A percentile compares a stretch with the other conserved stretches of the same genome.
These are phyloP conservation scores for Thaumatotibia leucotreta DNA, from an alignment of 1,140 invertebrate genomes.

Conservation along the genomic window DNA sequence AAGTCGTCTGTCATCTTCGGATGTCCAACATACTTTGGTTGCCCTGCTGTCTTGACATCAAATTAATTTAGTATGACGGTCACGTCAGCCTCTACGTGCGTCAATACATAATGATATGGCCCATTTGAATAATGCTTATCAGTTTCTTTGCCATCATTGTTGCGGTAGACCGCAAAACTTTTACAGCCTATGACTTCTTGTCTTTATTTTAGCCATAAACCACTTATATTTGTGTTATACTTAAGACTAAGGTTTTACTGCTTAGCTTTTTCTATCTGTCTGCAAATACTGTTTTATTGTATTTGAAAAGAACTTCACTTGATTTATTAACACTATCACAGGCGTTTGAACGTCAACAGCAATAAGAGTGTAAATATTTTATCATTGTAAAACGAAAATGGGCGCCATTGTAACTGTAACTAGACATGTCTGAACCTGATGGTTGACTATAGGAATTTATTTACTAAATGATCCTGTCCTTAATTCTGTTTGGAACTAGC, in stretches of 20 bases:
- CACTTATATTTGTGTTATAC: background rate
- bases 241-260: background rate
- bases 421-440: background rate
- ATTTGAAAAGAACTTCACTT: background rate
- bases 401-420: background rate
- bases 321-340: conserved; percentile 6
- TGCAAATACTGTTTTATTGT: background rate
- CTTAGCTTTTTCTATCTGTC: conserved; percentile 1
- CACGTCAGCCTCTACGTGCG: background rate
- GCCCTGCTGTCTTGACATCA: background rate
- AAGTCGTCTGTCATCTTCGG: background rate
- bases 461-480: background rate
- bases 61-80: background rate
- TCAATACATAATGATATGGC: background rate
- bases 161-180: background rate
- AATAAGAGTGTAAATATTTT: background rate
- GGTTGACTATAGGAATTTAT: background rate
- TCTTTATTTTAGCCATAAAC: background rate
- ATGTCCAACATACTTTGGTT: background rate
- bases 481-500: background rate
- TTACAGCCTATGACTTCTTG: background rate
- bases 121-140: background rate
- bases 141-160: background rate
- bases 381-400: background rate
- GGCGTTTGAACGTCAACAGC: background rate